A percentile compares a stretch with the other conserved stretches of the same genome.
phyloP scores from a whole-genome alignment of 2,113 vertebrate species.

The Apeltes quadracus region DNA sequence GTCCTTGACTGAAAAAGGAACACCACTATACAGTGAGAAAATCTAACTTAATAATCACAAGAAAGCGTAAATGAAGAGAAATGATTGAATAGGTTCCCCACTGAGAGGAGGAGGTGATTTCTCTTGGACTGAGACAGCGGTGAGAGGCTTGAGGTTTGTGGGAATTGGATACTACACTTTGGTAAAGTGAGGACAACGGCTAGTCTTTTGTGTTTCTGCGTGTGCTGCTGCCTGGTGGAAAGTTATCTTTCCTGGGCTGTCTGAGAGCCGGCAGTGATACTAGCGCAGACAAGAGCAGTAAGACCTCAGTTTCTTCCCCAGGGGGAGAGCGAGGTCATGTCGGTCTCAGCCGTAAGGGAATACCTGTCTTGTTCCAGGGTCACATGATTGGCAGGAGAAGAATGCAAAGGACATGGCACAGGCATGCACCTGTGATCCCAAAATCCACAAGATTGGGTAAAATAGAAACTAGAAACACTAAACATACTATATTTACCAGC shows the following conservation, averaged over 20 bases:
- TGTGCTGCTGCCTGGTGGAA: conserved; percentile 10
- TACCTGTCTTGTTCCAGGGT: conserved; percentile 42
- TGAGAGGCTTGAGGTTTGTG: conserved; percentile 18
- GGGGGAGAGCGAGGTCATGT: conserved; percentile 14
- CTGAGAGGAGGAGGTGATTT: conserved; percentile 24
- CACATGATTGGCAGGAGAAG: conserved; percentile 26
- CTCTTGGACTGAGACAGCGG: conserved; percentile 15
- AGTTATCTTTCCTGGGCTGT: conserved; percentile 34
- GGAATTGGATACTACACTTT: conserved; percentile 22
- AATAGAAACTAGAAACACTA: conserved; percentile 10
- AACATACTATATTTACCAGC: not conserved
- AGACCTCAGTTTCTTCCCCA: conserved; percentile 18
- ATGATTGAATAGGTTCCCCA: conserved; percentile 13
- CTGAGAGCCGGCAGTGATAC: conserved; percentile 19
- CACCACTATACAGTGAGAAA: conserved; percentile 27
- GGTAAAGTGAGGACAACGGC: conserved; percentile 28
- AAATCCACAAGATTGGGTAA: conserved; percentile 1
- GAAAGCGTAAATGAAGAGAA: conserved; percentile 13
- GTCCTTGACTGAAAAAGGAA: conserved; percentile 22
- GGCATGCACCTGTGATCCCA: conserved; percentile 5
- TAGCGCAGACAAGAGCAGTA: conserved; percentile 23
- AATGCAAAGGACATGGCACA: conserved; percentile 23
- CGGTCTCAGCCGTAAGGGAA: conserved; percentile 32
- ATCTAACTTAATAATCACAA: conserved; percentile 31
- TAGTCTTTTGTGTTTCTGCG: conserved; percentile 36